Evolutionary conservation across 2,888 invertebrate genomes (phyloP).

Genomic region (Lasioglossum vierecki): DNA sequence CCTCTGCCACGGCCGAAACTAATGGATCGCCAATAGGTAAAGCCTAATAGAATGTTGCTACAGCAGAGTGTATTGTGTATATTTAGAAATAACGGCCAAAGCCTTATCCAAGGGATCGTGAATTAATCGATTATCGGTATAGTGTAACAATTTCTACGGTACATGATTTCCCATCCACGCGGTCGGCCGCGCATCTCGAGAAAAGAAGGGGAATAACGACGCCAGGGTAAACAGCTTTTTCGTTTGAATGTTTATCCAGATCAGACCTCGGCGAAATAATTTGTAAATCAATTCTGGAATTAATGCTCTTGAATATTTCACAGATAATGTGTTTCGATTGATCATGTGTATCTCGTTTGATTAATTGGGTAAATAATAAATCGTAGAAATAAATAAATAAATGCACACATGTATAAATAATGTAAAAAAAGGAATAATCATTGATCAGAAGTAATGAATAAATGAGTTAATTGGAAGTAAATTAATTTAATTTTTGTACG

Average conservation of each 20-base stretch:
- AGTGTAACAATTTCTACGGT: slow-evolving; percentile 58
- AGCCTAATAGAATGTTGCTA: not conserved
- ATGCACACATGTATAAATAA: no score
- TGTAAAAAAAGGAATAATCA: no score
- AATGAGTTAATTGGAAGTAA: no score
- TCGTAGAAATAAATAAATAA: no score
- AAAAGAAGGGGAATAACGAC: slow-evolving; percentile 5
- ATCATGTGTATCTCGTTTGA: no score
- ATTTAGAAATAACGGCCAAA: slow-evolving; percentile 59
- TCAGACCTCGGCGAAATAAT: no score
- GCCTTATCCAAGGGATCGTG: slow-evolving; percentile 39
- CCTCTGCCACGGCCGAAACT: slow-evolving; percentile 24
- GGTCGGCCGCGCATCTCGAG: slow-evolving; percentile 30
- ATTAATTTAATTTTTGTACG: no score
- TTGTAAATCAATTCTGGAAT: no score
- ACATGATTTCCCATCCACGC: slow-evolving; percentile 57
- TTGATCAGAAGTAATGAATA: no score
- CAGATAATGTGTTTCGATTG: no score
- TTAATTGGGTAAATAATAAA: no score
- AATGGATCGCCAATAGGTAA: not conserved
- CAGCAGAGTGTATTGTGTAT: slow-evolving; percentile 28
- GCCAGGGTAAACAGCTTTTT: slow-evolving; percentile 33
- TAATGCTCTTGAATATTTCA: no score
- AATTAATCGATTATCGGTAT: slow-evolving; percentile 65
- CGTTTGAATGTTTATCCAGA: not conserved